phyloP scores from a whole-genome alignment of 2,113 vertebrate genomes.

The Chionis minor region DNA sequence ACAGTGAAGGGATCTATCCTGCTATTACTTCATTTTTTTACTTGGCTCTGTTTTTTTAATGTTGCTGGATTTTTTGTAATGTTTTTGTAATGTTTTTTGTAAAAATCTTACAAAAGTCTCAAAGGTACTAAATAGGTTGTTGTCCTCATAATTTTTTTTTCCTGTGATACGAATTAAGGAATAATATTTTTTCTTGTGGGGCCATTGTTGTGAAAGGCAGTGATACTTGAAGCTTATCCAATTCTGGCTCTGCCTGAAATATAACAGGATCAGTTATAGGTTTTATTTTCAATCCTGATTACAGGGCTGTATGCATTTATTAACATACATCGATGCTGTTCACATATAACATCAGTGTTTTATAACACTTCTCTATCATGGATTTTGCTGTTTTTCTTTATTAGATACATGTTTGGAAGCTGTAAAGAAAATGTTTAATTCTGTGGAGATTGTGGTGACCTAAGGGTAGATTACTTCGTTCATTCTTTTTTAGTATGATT shows the following conservation, averaged over 20 bases:
- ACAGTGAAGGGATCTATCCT: not conserved
- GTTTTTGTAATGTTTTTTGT: not conserved
- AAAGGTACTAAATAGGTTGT: not conserved
- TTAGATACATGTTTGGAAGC: not conserved
- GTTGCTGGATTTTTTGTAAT: not conserved
- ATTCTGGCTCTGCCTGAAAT: not conserved
- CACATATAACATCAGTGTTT: not conserved
- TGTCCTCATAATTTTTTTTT: not conserved
- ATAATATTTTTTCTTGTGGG: not conserved
- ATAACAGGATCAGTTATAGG: not conserved
- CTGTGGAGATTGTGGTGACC: not conserved
- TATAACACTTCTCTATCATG: not conserved
- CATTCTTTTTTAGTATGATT: not conserved
- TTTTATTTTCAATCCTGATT: not conserved
- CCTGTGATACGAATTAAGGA: not conserved
- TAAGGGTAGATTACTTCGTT: not conserved
- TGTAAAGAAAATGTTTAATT: not conserved
- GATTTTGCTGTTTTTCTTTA: not conserved
- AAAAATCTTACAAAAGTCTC: not conserved
- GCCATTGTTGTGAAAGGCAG: not conserved
- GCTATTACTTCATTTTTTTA: not conserved
- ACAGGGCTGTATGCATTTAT: not conserved
- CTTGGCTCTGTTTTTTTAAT: not conserved
- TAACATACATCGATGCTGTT: not conserved
- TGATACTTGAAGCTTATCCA: not conserved